Conservation (phyloP, 2,113 vertebrate species). For the Phalacrocorax carbo region DNA sequence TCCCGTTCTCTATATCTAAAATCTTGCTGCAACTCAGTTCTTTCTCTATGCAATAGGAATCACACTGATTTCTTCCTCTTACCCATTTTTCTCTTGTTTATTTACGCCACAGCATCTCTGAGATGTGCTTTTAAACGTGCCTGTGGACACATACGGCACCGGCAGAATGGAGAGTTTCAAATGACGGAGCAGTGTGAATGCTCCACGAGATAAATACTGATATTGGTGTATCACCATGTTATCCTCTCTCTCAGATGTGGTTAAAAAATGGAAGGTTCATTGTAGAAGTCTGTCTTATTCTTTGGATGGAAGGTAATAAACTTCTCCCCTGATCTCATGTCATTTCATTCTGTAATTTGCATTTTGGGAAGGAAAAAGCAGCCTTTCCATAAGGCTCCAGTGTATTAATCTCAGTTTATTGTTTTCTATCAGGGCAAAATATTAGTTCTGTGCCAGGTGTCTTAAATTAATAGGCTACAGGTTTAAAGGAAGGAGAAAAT, state of each 20-base stretch:
- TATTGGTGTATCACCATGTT: fast-evolving
- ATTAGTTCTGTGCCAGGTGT: constrained; percentile 6
- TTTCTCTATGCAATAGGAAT: not conserved
- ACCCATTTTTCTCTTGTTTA: not conserved
- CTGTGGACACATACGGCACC: not conserved
- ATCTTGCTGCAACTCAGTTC: not conserved
- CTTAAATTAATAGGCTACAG: not conserved
- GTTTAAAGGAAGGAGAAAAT: constrained; percentile 32
- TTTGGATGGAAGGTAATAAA: not conserved
- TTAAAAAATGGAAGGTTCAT: not conserved
- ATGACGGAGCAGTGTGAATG: fast-evolving
- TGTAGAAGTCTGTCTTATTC: not conserved
- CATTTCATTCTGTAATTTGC: constrained; percentile 21
- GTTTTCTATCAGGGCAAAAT: constrained; percentile 11
- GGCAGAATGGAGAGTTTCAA: not conserved
- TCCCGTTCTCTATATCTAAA: not conserved
- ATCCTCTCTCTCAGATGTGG: not conserved
- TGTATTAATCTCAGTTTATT: constrained; percentile 34
- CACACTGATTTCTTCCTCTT: not conserved
- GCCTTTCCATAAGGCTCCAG: constrained; percentile 1
- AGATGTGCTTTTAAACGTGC: not conserved
- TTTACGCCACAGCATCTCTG: not conserved
- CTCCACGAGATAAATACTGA: not conserved
- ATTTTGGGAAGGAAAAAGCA: constrained; percentile 11
- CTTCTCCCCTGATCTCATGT: not conserved